These are phyloP conservation scores for Dissostichus mawsoni DNA, from an alignment of 2,113 vertebrate genomes.

Conservation along the genomic window DNA sequence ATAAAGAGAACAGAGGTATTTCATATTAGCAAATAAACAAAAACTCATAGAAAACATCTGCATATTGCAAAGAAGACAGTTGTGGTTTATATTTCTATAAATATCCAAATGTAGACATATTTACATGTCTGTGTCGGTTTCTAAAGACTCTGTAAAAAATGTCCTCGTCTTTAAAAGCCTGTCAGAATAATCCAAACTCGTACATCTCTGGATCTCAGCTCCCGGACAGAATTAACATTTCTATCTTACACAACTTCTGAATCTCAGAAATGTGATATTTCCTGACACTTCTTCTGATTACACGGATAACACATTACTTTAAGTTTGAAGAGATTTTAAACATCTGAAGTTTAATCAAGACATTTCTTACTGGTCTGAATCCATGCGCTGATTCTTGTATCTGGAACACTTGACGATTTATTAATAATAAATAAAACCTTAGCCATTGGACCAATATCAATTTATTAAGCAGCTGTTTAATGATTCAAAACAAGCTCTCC, in stretches of 20 bases:
- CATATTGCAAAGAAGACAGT: too few relatives aligned
- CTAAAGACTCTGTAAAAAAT: conserved; percentile 1
- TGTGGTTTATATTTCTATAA: neutral
- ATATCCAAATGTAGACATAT: conserved; percentile 1
- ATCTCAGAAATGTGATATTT: too few relatives aligned
- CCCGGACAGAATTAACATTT: neutral
- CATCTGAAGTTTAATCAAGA: too few relatives aligned
- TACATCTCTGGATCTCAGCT: conserved; percentile 6
- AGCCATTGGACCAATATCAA: neutral
- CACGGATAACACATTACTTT: neutral
- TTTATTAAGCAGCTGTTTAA: conserved; percentile 1
- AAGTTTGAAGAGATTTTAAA: neutral
- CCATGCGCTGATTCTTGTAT: neutral
- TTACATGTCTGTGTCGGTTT: neutral
- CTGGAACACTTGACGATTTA: neutral
- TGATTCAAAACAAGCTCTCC: neutral
- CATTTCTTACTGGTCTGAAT: neutral
- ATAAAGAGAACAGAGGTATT: too few relatives aligned
- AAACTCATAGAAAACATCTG: too few relatives aligned
- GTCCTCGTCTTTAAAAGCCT: conserved; percentile 19
- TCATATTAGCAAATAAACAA: too few relatives aligned
- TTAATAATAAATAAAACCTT: neutral
- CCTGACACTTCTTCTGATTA: neutral
- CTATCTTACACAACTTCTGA: neutral
- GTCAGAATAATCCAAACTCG: neutral